Evolutionary conservation across 2,113 vertebrate genomes (phyloP).

Genomic region (Chaenocephalus aceratus): DNA sequence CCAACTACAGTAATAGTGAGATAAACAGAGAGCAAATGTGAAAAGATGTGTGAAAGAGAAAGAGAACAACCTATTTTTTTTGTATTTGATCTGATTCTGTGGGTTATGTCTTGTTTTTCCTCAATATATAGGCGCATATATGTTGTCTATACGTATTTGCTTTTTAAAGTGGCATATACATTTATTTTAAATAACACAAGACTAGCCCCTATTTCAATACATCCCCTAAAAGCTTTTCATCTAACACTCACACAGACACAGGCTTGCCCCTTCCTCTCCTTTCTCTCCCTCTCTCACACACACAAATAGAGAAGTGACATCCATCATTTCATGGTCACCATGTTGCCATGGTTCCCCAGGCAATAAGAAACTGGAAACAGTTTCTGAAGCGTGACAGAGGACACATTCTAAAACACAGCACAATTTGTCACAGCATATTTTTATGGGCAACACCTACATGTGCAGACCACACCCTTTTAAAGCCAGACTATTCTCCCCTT

Average conservation of each 20-base stretch:
- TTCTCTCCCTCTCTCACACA: conserved; percentile 1
- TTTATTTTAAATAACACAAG: background rate
- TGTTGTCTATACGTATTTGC: too few species aligned
- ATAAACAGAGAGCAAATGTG: background rate
- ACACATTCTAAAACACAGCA: background rate
- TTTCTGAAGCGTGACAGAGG: conserved; percentile 39
- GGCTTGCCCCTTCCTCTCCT: background rate
- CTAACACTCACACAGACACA: conserved; percentile 17
- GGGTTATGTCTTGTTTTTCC: too few species aligned
- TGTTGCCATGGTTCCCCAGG: conserved; percentile 50
- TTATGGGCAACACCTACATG: background rate
- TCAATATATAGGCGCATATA: too few species aligned
- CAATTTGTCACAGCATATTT: background rate
- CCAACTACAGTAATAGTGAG: background rate
- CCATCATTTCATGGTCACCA: conserved; percentile 55
- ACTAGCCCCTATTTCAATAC: conserved; percentile 8
- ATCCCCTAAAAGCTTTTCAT: conserved; percentile 18
- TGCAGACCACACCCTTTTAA: conserved; percentile 1
- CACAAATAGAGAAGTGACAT: conserved; percentile 24
- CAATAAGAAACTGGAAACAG: conserved; percentile 27
- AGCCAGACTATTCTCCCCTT: background rate
- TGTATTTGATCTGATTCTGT: too few species aligned
- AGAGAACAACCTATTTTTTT: background rate
- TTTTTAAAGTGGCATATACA: too few species aligned
- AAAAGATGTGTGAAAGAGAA: conserved; percentile 26